Percentiles rank a stretch among this genome's conserved stretches.
Evolutionary conservation across 2,797 vertebrate genomes (phyloP).

Genomic region (Gouania willdenowi): DNA sequence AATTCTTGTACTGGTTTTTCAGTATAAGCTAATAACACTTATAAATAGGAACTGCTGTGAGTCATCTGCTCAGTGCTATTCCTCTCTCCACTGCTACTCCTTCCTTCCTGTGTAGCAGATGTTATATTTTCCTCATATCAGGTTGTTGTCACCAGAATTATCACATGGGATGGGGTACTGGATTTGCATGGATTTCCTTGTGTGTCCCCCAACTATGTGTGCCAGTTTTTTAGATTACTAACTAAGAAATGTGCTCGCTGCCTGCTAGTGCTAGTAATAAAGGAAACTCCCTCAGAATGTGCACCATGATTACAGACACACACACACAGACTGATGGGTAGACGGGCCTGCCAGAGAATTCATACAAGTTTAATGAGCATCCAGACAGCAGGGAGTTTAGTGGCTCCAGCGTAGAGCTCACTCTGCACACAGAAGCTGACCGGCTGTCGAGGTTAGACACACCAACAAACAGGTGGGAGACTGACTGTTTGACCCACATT

Average conservation of each 20-base stretch:
- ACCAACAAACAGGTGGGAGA: slow-evolving; percentile 48
- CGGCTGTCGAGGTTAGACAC: slow-evolving; percentile 42
- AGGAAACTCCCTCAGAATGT: slow-evolving; percentile 34
- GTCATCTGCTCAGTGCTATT: slow-evolving; percentile 38
- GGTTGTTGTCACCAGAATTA: slow-evolving; percentile 37
- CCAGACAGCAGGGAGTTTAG: slow-evolving; percentile 64
- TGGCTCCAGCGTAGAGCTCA: slow-evolving; percentile 48
- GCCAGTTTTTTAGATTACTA: slow-evolving; percentile 35
- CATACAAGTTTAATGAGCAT: slow-evolving; percentile 80
- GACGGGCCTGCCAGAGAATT: slow-evolving; percentile 63
- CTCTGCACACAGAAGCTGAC: slow-evolving; percentile 37
- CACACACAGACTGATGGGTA: slow-evolving; percentile 55
- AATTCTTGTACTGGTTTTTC: too few relatives aligned
- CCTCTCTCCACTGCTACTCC: slow-evolving; percentile 15
- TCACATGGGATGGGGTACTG: slow-evolving; percentile 14
- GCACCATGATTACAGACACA: slow-evolving; percentile 41
- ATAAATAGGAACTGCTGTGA: slow-evolving; percentile 46
- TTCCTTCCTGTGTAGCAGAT: slow-evolving; percentile 18
- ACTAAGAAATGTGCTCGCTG: slow-evolving; percentile 40
- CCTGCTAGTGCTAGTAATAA: slow-evolving; percentile 34
- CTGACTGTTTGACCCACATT: slow-evolving; percentile 22
- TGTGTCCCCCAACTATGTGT: slow-evolving; percentile 18
- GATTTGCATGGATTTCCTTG: slow-evolving; percentile 30
- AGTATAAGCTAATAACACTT: slow-evolving; percentile 33
- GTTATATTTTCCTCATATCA: slow-evolving; percentile 28